Evolutionary conservation across 1,140 invertebrate genomes (phyloP).

Genomic region (Sycophaga agraensis): DNA sequence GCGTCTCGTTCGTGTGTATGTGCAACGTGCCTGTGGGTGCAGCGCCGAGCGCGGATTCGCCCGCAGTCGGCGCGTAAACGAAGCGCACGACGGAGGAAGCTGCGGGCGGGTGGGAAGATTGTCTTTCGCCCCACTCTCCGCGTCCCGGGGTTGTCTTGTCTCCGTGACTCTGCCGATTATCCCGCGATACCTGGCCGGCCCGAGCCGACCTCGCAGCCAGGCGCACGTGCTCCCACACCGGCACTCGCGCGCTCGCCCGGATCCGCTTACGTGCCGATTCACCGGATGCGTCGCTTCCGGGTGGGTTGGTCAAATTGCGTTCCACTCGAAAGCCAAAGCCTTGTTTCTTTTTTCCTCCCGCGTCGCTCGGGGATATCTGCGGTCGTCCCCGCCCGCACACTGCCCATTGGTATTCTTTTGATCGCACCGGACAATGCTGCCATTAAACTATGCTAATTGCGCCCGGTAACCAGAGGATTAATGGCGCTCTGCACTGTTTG

Average conservation of each 20-base stretch:
- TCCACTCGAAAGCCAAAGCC: not conserved
- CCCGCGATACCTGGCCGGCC: too few species aligned
- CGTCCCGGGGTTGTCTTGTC: too few species aligned
- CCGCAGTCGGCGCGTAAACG: too few species aligned
- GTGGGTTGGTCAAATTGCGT: not conserved
- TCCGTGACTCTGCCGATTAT: constrained; percentile 5
- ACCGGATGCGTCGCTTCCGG: constrained; percentile 1
- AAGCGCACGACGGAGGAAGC: too few species aligned
- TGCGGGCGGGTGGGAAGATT: too few species aligned
- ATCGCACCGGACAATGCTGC: too few species aligned
- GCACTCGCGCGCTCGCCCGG: not conserved
- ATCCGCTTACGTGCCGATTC: not conserved
- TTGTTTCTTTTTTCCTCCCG: not conserved
- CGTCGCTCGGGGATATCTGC: too few species aligned
- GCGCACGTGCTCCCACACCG: not conserved
- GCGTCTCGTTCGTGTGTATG: constrained; percentile 20
- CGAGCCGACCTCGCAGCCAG: too few species aligned
- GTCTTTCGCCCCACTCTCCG: too few species aligned
- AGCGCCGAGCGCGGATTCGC: too few species aligned
- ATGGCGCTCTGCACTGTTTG: too few species aligned
- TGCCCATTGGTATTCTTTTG: not conserved
- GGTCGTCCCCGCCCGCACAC: not conserved
- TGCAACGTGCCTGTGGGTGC: constrained; percentile 6
- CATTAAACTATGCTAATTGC: not conserved
- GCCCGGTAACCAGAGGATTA: not conserved